Base-by-base conservation (phyloP, 92 coral and sea anemone genomes). In the Heliopora coerulea region DNA sequence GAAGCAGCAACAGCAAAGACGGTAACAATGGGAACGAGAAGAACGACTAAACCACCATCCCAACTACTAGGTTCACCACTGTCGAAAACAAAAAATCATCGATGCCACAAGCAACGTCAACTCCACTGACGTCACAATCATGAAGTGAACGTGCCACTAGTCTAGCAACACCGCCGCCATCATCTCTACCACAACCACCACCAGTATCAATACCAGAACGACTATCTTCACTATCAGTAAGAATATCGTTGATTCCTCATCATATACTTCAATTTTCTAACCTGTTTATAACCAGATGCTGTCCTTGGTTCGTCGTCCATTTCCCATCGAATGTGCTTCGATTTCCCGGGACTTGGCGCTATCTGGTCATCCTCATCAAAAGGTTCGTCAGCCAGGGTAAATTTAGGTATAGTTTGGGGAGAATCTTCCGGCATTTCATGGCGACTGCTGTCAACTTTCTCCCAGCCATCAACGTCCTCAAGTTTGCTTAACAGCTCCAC, bases 381-480 rank as follows among this genome's bases (percentile, higher is more conserved):
- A 8, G 90, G 82, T 34, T 75, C 90, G 40, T 91, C 91, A 8
- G 86, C 82, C 39, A 86, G 75, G 27, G 91, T 82, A 59, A 89
- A 89, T 44, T 82, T 90, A 14, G 96, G 91, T 42, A 82, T 86
- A 19, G 86, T 88, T 67, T 92, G 84, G 1, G 99, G 92, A 0
- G 96, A 90, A 48, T 96, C 99, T 0, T 75, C 60, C 9, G 58
- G 42, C 3, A 25, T 26, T 59, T 61, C 41, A 49, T 19, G 34
- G 21, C 59, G 72, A 49, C 79, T 80, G 7, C 73, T 72, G 70
- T 89, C 72, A 56, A 90, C 80, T 9, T 78, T 80, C 48, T 95
- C 91, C 99, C 96, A 95, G 74, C 86, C 91, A 41, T 88, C 95
- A 15, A 83, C 64, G 32, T 95, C 96, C 54, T 90, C 87, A 76